These are phyloP conservation scores for Drosophila buzzatii DNA, from an alignment of 2,888 invertebrate genomes.

Conservation along the genomic window DNA sequence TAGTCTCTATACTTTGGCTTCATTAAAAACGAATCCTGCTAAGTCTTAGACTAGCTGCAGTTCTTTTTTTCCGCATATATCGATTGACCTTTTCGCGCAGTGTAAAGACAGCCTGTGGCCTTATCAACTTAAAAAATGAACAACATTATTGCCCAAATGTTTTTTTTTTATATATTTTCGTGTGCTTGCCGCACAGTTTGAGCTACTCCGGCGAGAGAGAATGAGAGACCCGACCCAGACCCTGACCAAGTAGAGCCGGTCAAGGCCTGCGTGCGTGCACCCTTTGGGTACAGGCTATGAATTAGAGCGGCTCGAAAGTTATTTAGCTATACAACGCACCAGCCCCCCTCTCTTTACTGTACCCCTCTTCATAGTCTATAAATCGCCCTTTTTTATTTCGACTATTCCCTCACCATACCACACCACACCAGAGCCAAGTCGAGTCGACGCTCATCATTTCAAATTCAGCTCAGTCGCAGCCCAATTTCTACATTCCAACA, in stretches of 20 bases:
- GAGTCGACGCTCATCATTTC: slow-evolving; percentile 59
- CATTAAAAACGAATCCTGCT: no score
- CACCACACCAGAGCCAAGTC: background rate
- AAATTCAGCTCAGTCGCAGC: slow-evolving; percentile 77
- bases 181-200: slow-evolving; percentile 47
- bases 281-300: slow-evolving; percentile 51
- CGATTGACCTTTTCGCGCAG: slow-evolving; percentile 18
- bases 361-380: background rate
- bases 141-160: slow-evolving; percentile 76
- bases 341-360: no score
- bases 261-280: slow-evolving; percentile 58
- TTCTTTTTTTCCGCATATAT: background rate
- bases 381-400: slow-evolving; percentile 2
- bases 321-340: background rate
- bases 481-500: slow-evolving; percentile 77
- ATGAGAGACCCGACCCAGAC: background rate
- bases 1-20: no score
- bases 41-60: background rate
- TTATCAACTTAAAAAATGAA: slow-evolving; percentile 78
- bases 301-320: slow-evolving; percentile 51
- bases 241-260: slow-evolving; percentile 37
- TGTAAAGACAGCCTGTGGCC: slow-evolving; percentile 49
- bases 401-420: background rate
- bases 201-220: no score
- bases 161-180: slow-evolving; percentile 55